Conservation (phyloP, 2,797 vertebrate genomes). For the Lepilemur ruficaudatus region DNA sequence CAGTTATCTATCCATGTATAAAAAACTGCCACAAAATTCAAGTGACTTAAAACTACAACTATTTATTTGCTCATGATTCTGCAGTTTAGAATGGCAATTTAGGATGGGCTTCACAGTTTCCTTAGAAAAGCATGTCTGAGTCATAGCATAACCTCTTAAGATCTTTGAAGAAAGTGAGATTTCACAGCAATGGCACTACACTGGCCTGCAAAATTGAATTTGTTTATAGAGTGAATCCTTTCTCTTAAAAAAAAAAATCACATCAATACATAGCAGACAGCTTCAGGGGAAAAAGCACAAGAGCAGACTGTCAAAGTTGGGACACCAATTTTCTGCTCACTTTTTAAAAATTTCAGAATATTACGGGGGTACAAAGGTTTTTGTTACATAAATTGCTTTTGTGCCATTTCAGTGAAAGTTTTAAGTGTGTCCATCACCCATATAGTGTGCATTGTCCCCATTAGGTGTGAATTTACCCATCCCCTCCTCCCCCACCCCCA, state of each 20-base stretch:
- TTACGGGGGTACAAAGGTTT: too few relatives aligned
- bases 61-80: background rate
- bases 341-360: background rate
- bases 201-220: background rate
- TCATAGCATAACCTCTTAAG: background rate
- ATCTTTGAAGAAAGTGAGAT: slow-evolving; percentile 9
- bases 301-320: background rate
- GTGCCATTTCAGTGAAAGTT: too few relatives aligned
- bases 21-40: background rate
- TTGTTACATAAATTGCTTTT: too few relatives aligned
- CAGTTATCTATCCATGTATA: background rate
- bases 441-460: too few relatives aligned
- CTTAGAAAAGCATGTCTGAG: background rate
- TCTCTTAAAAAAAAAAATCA: background rate
- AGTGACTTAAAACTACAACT: background rate
- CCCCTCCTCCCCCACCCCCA: too few relatives aligned
- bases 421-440: too few relatives aligned
- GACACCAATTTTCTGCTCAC: background rate
- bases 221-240: background rate
- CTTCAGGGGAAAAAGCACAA: background rate
- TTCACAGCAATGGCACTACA: background rate
- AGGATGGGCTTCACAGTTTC: background rate
- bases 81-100: background rate
- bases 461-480: too few relatives aligned
- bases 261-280: background rate